Base-by-base conservation (phyloP, 1,140 invertebrate genomes). In the Anastrepha ludens region DNA sequence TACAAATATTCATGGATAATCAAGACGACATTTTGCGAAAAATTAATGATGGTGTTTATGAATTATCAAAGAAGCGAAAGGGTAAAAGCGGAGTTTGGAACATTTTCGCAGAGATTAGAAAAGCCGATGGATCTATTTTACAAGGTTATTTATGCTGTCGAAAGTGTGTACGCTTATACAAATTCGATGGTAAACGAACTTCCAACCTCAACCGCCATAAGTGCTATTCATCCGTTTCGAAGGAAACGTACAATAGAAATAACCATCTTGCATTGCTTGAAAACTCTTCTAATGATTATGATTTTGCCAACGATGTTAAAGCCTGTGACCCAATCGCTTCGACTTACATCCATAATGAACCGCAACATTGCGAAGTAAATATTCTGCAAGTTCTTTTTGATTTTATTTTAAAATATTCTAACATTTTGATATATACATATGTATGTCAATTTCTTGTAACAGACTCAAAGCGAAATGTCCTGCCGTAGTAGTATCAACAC, bases 131-230 rank as follows among this genome's bases (percentile, higher is more conserved):
- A 7, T 11, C 64, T 8, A 50, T 87, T 50, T 8, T 50, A 20
- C 11, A 70, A n/a, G 86, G 86, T 20, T 87, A 44, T 41, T 3
- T 87, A 39, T 87, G 47, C 17, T 87, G 86, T 29, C 20, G 62
- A 5, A 87, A 47, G 44, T 87, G 86, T 67, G 50, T 17, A 7
- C 39, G 64, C 5, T 13, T 87, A 15, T 67, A n/a, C 7, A 67
- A 55, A 67, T 87, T 15, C 17, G 11, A 87, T 55, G 86, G 86
- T 1, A 70, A 29, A 2, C 3, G 4, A 2, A 65, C 64, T 5
- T 64, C 86, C 3, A 87, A 87, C 39, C 50, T 87, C 4, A 87
- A 67, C 13, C 60, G 86, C 17, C 86, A 87, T 87, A 67, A 29
- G 47, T 87, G 86, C 20, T 67, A 11, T 15, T n/a, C 0, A 86